phyloP scores from a whole-genome alignment of 2,113 vertebrate genomes.

The Pantherophis guttatus region DNA sequence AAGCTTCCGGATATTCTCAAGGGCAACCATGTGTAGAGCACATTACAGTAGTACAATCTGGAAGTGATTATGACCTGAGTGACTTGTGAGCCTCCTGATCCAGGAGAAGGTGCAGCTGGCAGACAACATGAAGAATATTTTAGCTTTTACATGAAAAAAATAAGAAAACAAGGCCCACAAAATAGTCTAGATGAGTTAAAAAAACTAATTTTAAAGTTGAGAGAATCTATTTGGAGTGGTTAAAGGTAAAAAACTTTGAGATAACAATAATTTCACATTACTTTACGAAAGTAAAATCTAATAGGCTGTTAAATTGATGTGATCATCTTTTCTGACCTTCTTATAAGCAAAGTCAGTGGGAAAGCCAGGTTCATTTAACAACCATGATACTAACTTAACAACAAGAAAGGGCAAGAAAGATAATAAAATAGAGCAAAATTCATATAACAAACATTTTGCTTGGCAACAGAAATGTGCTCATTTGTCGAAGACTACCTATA shows the following conservation, averaged over 20 bases:
- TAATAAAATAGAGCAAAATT: background rate
- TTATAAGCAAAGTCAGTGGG: background rate
- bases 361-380: background rate
- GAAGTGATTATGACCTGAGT: background rate
- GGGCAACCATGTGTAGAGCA: background rate
- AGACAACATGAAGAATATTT: background rate
- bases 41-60: background rate
- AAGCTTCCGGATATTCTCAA: no score
- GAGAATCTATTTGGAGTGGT: background rate
- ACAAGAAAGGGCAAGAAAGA: background rate
- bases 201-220: background rate
- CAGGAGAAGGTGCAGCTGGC: background rate
- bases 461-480: background rate
- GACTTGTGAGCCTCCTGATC: background rate
- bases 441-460: background rate
- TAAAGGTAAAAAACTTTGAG: background rate
- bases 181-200: background rate
- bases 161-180: background rate
- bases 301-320: background rate
- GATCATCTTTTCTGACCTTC: background rate
- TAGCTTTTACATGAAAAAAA: background rate
- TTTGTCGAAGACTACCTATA: background rate
- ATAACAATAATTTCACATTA: background rate
- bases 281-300: background rate
- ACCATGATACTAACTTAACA: background rate